Evolutionary conservation across 2,113 vertebrate genomes (phyloP).

Genomic region (Dipodomys spectabilis): DNA sequence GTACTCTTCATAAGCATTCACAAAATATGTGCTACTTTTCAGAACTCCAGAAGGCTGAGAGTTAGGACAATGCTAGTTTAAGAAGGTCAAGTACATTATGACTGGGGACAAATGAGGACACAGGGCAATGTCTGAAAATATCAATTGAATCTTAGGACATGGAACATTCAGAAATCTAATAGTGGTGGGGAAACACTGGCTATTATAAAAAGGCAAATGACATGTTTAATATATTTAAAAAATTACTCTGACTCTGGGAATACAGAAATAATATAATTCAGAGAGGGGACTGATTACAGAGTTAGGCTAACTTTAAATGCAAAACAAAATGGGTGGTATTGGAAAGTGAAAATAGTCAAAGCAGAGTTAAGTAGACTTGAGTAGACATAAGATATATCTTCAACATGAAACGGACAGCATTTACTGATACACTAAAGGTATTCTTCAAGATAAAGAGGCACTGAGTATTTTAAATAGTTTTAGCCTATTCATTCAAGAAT

Average conservation of each 20-base stretch:
- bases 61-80: background rate
- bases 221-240: background rate
- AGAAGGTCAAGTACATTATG: background rate
- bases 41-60: background rate
- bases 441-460: no score
- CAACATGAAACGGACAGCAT: no score
- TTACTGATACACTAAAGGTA: no score
- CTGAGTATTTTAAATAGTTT: background rate
- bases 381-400: no score
- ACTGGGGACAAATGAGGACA: background rate
- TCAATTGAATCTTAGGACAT: fast-evolving
- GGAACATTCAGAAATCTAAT: background rate
- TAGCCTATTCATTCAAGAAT: background rate
- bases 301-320: background rate
- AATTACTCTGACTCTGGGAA: background rate
- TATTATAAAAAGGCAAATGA: background rate
- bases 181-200: background rate
- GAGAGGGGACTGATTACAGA: background rate
- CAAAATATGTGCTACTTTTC: background rate
- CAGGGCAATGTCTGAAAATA: background rate
- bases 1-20: background rate
- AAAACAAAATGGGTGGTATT: no score
- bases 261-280: background rate
- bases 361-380: no score
- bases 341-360: no score